phyloP scores from a whole-genome alignment of 2,113 vertebrate genomes.

The Anolis carolinensis region DNA sequence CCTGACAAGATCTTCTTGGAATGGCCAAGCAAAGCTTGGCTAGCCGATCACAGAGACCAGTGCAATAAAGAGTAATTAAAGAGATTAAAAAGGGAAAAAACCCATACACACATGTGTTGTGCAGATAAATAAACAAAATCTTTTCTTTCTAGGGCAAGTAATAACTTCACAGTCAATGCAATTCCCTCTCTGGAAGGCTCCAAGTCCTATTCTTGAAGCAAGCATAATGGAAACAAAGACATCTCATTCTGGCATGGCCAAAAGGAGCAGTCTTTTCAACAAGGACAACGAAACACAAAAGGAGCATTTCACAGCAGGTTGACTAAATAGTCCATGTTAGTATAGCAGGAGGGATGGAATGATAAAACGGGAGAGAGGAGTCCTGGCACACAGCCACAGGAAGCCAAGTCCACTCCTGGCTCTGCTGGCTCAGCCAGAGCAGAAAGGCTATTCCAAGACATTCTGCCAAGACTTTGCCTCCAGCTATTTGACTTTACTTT shows the following conservation, averaged over 20 bases:
- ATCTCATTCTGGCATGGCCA: slow-evolving; percentile 1
- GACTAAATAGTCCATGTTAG: slow-evolving; percentile 7
- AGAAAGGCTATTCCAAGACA: not conserved
- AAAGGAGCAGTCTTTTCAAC: not conserved
- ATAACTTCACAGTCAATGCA: slow-evolving; percentile 1
- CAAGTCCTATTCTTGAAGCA: not conserved
- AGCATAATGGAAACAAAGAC: not conserved
- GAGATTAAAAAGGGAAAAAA: not conserved
- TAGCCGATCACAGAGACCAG: too few relatives aligned
- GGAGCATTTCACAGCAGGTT: slow-evolving; percentile 8
- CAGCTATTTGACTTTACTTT: not conserved
- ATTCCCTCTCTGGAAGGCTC: not conserved
- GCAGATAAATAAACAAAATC: slow-evolving; percentile 8
- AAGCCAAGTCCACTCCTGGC: not conserved
- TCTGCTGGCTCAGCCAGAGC: slow-evolving; percentile 1
- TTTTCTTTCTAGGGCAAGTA: slow-evolving; percentile 4
- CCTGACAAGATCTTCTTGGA: not conserved
- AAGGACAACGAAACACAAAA: slow-evolving; percentile 14
- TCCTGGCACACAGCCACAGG: not conserved
- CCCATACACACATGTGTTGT: not conserved
- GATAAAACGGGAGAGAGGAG: slow-evolving; percentile 3
- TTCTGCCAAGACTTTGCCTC: not conserved
- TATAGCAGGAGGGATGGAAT: not conserved
- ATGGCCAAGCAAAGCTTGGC: not conserved
- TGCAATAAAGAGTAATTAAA: not conserved